Evolutionary conservation across 2,113 vertebrate species (phyloP).

Genomic region (Mus pahari): DNA sequence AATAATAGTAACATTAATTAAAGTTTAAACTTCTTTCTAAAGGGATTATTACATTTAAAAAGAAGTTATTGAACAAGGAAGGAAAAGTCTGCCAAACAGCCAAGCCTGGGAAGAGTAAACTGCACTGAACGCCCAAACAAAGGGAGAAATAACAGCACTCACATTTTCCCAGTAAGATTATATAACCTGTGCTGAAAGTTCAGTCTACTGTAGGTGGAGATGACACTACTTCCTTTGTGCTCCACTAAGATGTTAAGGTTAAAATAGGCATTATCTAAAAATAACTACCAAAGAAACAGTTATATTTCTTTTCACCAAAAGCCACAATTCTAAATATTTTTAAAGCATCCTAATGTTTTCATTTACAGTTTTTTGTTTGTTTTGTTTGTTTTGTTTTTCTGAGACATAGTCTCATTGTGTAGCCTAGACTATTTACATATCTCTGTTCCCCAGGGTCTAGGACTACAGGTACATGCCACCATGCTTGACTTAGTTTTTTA

Average conservation of each 20-base stretch:
- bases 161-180: constrained; percentile 33
- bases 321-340: constrained; percentile 8
- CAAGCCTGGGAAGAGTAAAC: constrained; percentile 7
- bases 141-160: neutral
- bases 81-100: constrained; percentile 2
- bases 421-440: neutral
- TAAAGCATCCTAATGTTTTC: constrained; percentile 10
- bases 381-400: neutral
- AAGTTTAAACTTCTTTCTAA: constrained; percentile 59
- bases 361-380: neutral
- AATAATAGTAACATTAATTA: constrained; percentile 59
- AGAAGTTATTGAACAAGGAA: constrained; percentile 69
- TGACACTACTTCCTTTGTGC: neutral
- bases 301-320: neutral
- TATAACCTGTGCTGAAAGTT: neutral
- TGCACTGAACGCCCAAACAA: neutral
- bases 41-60: constrained; percentile 53
- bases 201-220: neutral
- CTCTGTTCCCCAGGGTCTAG: neutral
- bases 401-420: neutral
- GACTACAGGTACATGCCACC: neutral
- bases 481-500: neutral
- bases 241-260: neutral
- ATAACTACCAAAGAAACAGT: neutral
- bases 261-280: constrained; percentile 17